phyloP scores from a whole-genome alignment of 1,140 invertebrate species.

The Rhagoletis zephyria region DNA sequence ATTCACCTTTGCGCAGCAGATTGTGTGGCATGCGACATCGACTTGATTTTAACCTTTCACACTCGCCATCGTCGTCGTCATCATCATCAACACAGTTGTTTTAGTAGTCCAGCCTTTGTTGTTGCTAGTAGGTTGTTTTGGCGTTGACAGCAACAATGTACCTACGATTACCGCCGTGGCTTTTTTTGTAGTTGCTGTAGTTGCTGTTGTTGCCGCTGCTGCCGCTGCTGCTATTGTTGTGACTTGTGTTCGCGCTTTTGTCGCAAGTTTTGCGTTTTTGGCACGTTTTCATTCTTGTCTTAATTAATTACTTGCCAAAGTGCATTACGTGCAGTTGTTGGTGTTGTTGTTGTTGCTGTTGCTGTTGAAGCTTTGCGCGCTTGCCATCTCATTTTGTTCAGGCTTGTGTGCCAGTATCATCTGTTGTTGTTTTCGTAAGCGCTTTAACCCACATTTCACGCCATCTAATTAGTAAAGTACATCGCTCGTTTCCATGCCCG shows the following conservation, averaged over 20 bases:
- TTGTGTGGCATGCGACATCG: conserved; percentile 35
- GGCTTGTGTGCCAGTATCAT: not conserved
- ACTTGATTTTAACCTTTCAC: conserved; percentile 52
- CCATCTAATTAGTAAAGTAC: conserved; percentile 68
- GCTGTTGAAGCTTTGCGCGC: not conserved
- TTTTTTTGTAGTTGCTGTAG: not conserved
- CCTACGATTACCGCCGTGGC: not conserved
- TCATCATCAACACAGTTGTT: too few relatives aligned
- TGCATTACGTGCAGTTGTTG: conserved; percentile 59
- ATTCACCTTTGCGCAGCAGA: not conserved
- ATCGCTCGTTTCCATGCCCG: conserved; percentile 19
- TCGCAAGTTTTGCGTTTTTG: conserved; percentile 52
- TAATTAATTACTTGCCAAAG: conserved; percentile 73
- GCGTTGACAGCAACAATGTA: too few relatives aligned
- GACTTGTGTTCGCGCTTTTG: conserved; percentile 51
- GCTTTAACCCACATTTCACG: conserved; percentile 69
- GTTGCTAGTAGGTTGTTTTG: not conserved
- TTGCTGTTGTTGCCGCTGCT: not conserved
- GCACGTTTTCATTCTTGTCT: conserved; percentile 61
- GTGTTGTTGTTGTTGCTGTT: conserved; percentile 39
- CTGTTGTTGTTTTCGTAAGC: conserved; percentile 48
- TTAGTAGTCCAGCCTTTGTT: not conserved
- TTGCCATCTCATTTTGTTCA: not conserved
- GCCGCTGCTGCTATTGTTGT: conserved; percentile 30
- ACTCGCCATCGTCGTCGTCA: not conserved